phyloP scores from a whole-genome alignment of 2,797 vertebrate genomes.

The Limnodromus scolopaceus region DNA sequence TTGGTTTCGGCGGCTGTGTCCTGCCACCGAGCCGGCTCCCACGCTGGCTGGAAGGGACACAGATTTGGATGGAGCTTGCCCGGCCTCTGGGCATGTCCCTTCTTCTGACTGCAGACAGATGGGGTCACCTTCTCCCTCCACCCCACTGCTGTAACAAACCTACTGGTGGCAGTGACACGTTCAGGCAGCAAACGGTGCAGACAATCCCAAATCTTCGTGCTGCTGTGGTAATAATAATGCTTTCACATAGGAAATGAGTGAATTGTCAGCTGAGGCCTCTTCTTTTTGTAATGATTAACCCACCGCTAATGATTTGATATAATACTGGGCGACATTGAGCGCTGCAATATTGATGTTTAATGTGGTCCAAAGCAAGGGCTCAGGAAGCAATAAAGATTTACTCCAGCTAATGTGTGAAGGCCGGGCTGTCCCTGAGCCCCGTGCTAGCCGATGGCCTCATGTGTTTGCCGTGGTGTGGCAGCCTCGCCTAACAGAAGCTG shows the following conservation, averaged over 20 bases:
- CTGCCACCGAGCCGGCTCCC: neutral
- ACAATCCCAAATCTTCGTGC: neutral
- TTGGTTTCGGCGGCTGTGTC: neutral
- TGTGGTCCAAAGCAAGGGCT: slow-evolving; percentile 1
- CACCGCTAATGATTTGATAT: slow-evolving; percentile 24
- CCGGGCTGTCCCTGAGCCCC: neutral
- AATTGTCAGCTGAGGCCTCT: neutral
- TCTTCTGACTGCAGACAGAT: neutral
- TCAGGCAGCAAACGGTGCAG: neutral
- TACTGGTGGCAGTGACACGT: accelerated
- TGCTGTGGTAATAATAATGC: neutral
- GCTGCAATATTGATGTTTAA: neutral
- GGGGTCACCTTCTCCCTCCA: neutral
- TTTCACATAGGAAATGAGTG: neutral
- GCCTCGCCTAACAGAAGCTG: neutral
- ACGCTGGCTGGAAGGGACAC: neutral
- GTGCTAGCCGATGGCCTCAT: neutral
- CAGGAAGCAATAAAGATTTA: slow-evolving; percentile 36
- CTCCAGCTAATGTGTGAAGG: neutral
- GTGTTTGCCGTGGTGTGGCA: neutral
- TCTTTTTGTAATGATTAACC: slow-evolving; percentile 43
- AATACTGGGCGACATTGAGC: neutral
- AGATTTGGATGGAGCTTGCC: neutral
- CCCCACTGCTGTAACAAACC: neutral
- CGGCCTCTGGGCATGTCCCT: neutral